phyloP scores from a whole-genome alignment of 2,888 invertebrate species.

The Graphium colonna region DNA sequence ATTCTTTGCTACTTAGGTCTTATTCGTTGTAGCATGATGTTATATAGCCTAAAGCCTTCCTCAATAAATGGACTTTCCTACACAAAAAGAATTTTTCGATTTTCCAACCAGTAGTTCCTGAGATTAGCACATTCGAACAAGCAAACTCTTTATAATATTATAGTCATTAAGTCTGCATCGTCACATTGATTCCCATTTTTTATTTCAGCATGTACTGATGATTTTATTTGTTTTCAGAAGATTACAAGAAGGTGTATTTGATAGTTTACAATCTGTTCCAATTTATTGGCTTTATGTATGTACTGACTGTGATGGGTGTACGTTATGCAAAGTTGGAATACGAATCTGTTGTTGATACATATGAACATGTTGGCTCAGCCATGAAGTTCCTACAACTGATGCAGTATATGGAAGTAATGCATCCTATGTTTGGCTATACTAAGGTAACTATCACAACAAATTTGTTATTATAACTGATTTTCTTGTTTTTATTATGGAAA shows the following conservation, averaged over 20 bases:
- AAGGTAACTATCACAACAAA: too few species aligned
- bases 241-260: slow-evolving; percentile 90
- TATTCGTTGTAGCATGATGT: too few species aligned
- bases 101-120: too few species aligned
- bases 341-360: slow-evolving; percentile 84
- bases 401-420: slow-evolving; percentile 93
- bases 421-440: slow-evolving; percentile 93
- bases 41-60: too few species aligned
- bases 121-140: too few species aligned
- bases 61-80: too few species aligned
- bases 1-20: too few species aligned
- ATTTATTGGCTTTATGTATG: slow-evolving; percentile 90
- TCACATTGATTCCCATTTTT: background rate
- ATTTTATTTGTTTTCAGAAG: slow-evolving; percentile 79
- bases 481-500: too few species aligned
- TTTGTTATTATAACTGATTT: too few species aligned
- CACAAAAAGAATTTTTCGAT: too few species aligned
- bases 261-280: slow-evolving; percentile 94
- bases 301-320: slow-evolving; percentile 86
- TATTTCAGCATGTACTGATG: background rate
- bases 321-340: slow-evolving; percentile 87
- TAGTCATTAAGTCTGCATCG: too few species aligned
- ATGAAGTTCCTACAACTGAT: slow-evolving; percentile 90
- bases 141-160: too few species aligned
- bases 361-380: slow-evolving; percentile 86